phyloP scores from a whole-genome alignment of 1,140 invertebrate genomes.

The Grapholita molesta region DNA sequence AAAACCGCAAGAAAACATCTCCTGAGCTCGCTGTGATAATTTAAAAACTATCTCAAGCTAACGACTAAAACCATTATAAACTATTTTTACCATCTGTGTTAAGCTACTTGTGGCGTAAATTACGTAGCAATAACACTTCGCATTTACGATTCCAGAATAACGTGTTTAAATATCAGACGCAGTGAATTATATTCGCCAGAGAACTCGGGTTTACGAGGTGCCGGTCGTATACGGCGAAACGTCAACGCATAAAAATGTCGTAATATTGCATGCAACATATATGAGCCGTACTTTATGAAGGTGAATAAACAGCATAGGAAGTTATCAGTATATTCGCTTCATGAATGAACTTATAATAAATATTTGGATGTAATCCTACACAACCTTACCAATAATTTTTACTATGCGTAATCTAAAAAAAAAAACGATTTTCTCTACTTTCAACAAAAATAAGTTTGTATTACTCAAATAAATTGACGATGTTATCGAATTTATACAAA shows the following conservation, averaged over 20 bases:
- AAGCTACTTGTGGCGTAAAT: background rate
- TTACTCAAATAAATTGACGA: too few species aligned
- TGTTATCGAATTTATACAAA: too few species aligned
- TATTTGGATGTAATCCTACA: too few species aligned
- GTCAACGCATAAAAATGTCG: constrained; percentile 58
- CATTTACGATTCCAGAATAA: constrained; percentile 36
- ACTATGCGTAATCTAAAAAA: too few species aligned
- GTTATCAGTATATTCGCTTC: background rate
- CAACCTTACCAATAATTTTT: too few species aligned
- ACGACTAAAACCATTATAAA: background rate
- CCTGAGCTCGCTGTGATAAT: too few species aligned
- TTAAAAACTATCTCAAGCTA: too few species aligned
- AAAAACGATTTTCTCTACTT: too few species aligned
- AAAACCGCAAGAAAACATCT: too few species aligned
- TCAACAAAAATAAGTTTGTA: too few species aligned
- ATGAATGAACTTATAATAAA: too few species aligned
- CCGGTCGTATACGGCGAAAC: constrained; percentile 39
- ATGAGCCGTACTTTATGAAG: constrained; percentile 48
- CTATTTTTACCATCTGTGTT: background rate
- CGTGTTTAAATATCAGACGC: constrained; percentile 45
- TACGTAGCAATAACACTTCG: background rate
- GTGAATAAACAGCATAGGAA: background rate
- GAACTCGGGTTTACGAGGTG: constrained; percentile 56
- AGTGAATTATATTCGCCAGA: constrained; percentile 62
- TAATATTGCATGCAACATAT: constrained; percentile 65